A percentile compares a stretch with the other conserved stretches of the same genome.
phyloP scores from a whole-genome alignment of 2,113 vertebrate genomes.

The Colinus virginianus region DNA sequence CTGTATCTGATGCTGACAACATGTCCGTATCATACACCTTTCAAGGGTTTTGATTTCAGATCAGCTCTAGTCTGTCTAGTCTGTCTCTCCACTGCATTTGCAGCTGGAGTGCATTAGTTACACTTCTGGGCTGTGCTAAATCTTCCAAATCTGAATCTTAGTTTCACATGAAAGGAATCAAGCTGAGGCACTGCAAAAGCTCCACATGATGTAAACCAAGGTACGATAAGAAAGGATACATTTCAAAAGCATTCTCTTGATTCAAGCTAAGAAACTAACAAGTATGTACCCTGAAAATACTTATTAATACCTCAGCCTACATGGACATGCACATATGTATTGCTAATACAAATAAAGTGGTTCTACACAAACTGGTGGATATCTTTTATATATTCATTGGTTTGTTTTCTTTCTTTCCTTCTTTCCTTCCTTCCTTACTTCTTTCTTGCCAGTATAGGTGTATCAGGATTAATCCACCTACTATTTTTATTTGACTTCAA shows the following conservation, averaged over 20 bases:
- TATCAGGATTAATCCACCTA: neutral
- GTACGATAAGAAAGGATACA: slow-evolving; percentile 6
- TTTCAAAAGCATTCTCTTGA: slow-evolving; percentile 18
- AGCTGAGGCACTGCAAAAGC: slow-evolving; percentile 50
- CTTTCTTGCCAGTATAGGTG: neutral
- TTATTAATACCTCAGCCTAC: neutral
- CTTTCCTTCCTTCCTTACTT: no score
- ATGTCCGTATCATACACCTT: slow-evolving; percentile 34
- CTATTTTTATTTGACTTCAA: neutral
- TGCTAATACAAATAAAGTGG: neutral
- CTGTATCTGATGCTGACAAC: slow-evolving; percentile 32
- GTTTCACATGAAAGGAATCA: slow-evolving; percentile 68
- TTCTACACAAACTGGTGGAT: neutral
- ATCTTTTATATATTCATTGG: neutral
- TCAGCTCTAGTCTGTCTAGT: slow-evolving; percentile 24
- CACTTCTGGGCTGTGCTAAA: slow-evolving; percentile 60
- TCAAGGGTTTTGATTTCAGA: slow-evolving; percentile 53
- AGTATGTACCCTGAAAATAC: neutral
- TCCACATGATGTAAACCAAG: slow-evolving; percentile 21
- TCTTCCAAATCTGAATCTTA: slow-evolving; percentile 40
- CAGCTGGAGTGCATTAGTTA: slow-evolving; percentile 67
- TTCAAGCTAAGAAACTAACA: slow-evolving; percentile 11
- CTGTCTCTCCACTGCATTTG: slow-evolving; percentile 26
- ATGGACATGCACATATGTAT: neutral
- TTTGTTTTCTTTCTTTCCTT: slow-evolving; percentile 3